A percentile compares a stretch with the other conserved stretches of the same genome.
Conservation (phyloP, 2,113 vertebrate genomes). For the Centrocercus urophasianus region DNA sequence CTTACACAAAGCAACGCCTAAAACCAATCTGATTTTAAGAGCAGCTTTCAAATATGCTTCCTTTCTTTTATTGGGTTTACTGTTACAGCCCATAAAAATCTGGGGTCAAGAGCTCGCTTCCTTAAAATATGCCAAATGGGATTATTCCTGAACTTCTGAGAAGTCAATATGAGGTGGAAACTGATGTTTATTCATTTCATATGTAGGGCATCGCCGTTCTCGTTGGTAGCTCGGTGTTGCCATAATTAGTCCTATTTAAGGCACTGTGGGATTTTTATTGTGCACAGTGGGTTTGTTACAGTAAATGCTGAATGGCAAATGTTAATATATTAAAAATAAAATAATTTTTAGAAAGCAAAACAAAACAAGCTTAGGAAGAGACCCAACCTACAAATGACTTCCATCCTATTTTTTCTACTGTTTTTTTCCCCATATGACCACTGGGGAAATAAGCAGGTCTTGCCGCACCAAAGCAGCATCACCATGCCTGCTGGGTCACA, state of each 20-base stretch:
- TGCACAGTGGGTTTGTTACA: not conserved
- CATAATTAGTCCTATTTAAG: slow-evolving; percentile 26
- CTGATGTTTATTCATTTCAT: slow-evolving; percentile 31
- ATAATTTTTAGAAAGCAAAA: not conserved
- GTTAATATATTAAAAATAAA: not conserved
- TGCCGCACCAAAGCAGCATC: not conserved
- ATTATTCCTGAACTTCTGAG: slow-evolving; percentile 31
- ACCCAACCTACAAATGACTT: not conserved
- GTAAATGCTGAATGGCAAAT: slow-evolving; percentile 13
- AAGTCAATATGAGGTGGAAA: slow-evolving; percentile 46
- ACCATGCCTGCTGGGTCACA: not conserved
- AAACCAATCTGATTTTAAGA: slow-evolving; percentile 48
- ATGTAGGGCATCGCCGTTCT: not conserved
- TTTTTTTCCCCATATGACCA: not conserved
- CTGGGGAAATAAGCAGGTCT: not conserved
- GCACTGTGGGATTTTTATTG: slow-evolving; percentile 16
- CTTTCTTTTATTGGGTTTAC: slow-evolving; percentile 40
- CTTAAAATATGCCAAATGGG: slow-evolving; percentile 37
- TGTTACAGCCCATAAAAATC: slow-evolving; percentile 44
- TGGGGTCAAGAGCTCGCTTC: slow-evolving; percentile 55
- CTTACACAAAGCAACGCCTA: slow-evolving; percentile 17
- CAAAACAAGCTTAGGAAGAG: not conserved
- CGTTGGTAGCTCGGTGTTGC: slow-evolving; percentile 15
- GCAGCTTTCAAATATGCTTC: slow-evolving; percentile 30
- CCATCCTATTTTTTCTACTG: not conserved